Base-by-base conservation (phyloP, 2,888 invertebrate species). In the Zygothrica quintamaculata region DNA sequence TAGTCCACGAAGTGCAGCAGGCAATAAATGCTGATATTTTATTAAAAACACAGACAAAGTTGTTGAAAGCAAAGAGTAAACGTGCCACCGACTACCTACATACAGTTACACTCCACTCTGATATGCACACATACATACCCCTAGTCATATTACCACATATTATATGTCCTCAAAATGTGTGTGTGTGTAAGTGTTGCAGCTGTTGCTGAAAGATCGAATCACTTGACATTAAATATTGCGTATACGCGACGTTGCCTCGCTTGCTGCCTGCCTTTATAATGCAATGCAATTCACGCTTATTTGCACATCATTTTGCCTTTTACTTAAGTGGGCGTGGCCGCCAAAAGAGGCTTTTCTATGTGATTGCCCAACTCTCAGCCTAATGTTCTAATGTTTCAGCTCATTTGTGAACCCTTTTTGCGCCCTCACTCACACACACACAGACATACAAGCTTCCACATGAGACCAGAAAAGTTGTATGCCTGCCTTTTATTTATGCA, bases 1-100 rank as follows among this genome's bases (percentile, higher is more conserved):
- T 64, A 65, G 65, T 48, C 50, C 65, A 47, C 69, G 74, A 71
- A 85, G 84, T 85, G 84, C 77, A 74, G 64, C 66, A 58, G 59
- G 71, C 80, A 84, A 86, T 81, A 84, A 79, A 76, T 69, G 80
- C 71, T 84, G 42, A 81, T 81, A 77, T 76, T 79, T 81, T 84
- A 81, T 81, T 86, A 69, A 86, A 86, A 67, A 65, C 62, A 55
- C 57, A 65, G 47, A 12, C 46, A 34, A 11, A 31, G 53, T 52
- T 61, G 56, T 36, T 73, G 57, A 77, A 52, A 67, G 66, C 65
- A 69, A 55, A 77, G 50, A 67, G 66, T 64, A 69, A 60, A 59
- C 48, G 59, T 56, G 56, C 36, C 65, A 64, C 51, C 46, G 37
- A 50, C 31, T 53, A 34, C 48, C 47, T 40, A 16, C 40, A 39